Percentiles rank a stretch among this genome's conserved stretches.
phyloP scores from a whole-genome alignment of 2,888 invertebrate species.

The Allygus modestus region DNA sequence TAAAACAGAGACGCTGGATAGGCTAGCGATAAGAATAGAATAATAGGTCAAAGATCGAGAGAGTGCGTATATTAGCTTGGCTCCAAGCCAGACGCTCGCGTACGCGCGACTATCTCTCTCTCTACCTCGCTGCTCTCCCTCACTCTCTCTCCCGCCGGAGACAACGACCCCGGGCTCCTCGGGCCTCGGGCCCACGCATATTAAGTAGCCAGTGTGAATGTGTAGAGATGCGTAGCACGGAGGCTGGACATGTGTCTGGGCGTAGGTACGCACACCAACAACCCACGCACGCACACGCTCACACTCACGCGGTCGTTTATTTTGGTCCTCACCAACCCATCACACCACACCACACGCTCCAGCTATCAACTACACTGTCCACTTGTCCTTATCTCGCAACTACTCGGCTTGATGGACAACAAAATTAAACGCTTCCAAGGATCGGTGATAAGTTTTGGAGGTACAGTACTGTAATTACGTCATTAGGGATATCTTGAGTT shows the following conservation, averaged over 20 bases:
- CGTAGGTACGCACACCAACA: constrained; percentile 19
- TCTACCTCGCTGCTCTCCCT: not conserved
- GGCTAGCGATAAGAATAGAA: constrained; percentile 29
- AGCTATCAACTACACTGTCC: constrained; percentile 14
- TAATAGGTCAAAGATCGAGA: constrained; percentile 45
- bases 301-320: not conserved
- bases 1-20: too few species aligned
- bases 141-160: constrained; percentile 4
- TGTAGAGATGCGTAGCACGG: constrained; percentile 43
- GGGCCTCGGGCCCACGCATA: constrained; percentile 41
- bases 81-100: constrained; percentile 9
- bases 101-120: not conserved
- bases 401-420: not conserved
- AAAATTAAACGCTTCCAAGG: not conserved
- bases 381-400: not conserved
- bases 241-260: constrained; percentile 45
- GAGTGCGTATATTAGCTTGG: constrained; percentile 36
- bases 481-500: too few species aligned
- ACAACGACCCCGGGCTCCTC: constrained; percentile 29
- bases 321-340: not conserved
- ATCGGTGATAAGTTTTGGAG: too few species aligned
- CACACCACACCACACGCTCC: not conserved
- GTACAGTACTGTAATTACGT: too few species aligned
- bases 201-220: constrained; percentile 46
- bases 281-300: not conserved